A percentile compares a stretch with the other conserved stretches of the same genome.
Evolutionary conservation across 1,140 invertebrate species (phyloP).

Genomic region (Drosophila tsacasi): DNA sequence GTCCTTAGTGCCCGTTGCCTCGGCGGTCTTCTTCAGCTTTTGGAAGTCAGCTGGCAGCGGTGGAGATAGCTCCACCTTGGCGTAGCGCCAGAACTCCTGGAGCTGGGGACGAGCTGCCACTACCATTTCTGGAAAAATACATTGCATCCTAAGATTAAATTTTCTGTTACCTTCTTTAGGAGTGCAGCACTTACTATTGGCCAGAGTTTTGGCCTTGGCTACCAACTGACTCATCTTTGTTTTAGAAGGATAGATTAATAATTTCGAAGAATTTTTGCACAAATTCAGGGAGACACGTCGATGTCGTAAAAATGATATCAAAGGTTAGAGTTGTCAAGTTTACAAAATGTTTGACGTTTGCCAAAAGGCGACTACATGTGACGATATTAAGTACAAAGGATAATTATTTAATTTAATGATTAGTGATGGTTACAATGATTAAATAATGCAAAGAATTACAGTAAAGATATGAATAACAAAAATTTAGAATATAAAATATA

Average conservation of each 20-base stretch:
- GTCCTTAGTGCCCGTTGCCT: constrained; percentile 88
- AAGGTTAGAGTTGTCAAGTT: not conserved
- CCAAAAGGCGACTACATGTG: not conserved
- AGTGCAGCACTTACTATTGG: constrained; percentile 56
- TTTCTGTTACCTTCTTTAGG: not conserved
- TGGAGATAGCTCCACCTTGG: constrained; percentile 95
- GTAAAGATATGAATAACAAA: not conserved
- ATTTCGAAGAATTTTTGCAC: constrained; percentile 1
- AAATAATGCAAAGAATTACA: not conserved
- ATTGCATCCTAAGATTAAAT: not conserved
- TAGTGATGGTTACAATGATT: not conserved
- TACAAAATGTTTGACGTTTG: not conserved
- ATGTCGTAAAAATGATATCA: constrained; percentile 13
- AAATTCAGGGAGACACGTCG: not conserved
- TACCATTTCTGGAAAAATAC: constrained; percentile 85
- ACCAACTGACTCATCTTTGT: constrained; percentile 56
- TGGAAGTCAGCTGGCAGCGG: constrained; percentile 94
- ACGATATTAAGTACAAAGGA: not conserved
- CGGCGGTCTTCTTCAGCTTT: constrained; percentile 90
- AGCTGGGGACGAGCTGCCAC: constrained; percentile 89
- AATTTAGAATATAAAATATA: not conserved
- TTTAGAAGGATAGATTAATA: not conserved
- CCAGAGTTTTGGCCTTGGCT: constrained; percentile 49
- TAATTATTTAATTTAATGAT: not conserved
- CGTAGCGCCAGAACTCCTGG: constrained; percentile 93